These are phyloP conservation scores for Boleophthalmus pectinirostris DNA, from an alignment of 2,113 vertebrate genomes.

Conservation along the genomic window DNA sequence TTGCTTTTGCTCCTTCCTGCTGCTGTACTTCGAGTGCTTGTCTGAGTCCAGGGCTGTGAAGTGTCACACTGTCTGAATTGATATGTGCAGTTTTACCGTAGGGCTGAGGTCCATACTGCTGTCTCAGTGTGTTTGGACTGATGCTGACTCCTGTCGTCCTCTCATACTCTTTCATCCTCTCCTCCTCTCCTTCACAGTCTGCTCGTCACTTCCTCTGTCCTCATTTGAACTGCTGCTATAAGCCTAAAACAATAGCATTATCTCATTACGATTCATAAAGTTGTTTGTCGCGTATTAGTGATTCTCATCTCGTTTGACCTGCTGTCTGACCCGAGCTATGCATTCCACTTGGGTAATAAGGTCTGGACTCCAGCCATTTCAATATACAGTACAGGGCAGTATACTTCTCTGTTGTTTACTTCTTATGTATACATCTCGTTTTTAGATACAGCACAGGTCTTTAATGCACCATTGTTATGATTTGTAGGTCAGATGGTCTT, in stretches of 20 bases:
- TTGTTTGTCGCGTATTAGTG: conserved; percentile 29
- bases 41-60: conserved; percentile 17
- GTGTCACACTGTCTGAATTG: conserved; percentile 34
- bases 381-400: not conserved
- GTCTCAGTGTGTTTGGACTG: conserved; percentile 19
- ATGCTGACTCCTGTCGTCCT: conserved; percentile 13
- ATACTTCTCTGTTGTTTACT: not conserved
- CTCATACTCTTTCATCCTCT: conserved; percentile 12
- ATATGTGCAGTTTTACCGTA: conserved; percentile 34
- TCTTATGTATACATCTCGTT: not conserved
- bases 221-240: not conserved
- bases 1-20: not conserved
- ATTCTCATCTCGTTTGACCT: conserved; percentile 21
- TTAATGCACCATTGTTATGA: not conserved
- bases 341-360: not conserved
- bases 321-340: conserved; percentile 3
- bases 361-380: not conserved
- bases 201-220: not conserved
- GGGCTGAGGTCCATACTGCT: conserved; percentile 24
- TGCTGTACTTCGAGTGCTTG: not conserved
- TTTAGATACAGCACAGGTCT: not conserved
- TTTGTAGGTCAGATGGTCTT: not conserved
- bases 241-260: not conserved
- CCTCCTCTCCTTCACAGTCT: not conserved
- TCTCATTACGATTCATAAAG: conserved; percentile 6